Evolutionary conservation across 2,797 vertebrate species (phyloP).

Genomic region (Rhinoraja longicauda): DNA sequence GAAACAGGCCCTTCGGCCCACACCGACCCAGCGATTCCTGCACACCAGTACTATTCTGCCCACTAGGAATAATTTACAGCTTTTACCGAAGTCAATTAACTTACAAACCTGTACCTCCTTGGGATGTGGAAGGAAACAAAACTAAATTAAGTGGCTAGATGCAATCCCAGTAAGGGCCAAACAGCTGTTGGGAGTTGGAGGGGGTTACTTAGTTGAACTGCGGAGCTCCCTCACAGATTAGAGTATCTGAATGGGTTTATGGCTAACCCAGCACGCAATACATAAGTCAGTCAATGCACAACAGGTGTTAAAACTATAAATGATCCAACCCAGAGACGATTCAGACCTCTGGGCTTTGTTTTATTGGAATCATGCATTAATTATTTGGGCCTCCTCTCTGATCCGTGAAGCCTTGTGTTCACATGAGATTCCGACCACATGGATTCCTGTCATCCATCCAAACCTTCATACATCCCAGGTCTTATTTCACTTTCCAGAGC

Average conservation of each 20-base stretch:
- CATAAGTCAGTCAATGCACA: background rate
- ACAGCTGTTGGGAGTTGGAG: background rate
- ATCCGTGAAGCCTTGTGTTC: background rate
- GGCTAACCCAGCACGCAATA: background rate
- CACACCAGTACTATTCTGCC: no score
- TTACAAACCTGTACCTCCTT: no score
- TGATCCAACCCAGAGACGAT: background rate
- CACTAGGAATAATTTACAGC: no score
- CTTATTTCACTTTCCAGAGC: background rate
- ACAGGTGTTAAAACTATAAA: conserved; percentile 9
- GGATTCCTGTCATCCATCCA: background rate
- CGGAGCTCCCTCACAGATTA: background rate
- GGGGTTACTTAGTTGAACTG: no score
- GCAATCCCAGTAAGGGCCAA: background rate
- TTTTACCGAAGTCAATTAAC: no score
- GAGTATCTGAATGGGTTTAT: background rate
- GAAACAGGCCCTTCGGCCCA: no score
- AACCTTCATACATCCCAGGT: background rate
- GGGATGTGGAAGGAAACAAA: background rate
- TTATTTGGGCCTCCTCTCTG: background rate
- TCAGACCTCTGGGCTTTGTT: background rate
- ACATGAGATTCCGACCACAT: background rate
- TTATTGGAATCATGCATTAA: background rate
- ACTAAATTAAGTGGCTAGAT: background rate
- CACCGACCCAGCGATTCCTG: no score